These are phyloP conservation scores for Hirundo rustica DNA, from an alignment of 2,797 vertebrate species.

Conservation along the genomic window DNA sequence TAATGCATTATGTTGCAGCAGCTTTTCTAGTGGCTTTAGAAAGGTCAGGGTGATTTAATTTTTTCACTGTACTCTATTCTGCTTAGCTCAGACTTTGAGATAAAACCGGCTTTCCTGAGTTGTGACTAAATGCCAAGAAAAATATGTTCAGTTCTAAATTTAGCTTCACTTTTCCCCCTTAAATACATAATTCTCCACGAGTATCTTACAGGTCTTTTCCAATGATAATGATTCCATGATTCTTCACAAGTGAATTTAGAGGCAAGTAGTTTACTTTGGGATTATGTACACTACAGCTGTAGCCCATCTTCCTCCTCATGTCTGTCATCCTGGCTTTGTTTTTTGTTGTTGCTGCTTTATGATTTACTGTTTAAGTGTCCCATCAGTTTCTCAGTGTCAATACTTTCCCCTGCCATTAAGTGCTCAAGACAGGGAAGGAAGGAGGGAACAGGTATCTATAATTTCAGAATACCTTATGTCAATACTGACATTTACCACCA, in stretches of 20 bases:
- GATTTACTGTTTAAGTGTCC: background rate
- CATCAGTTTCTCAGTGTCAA: background rate
- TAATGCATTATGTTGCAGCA: constrained; percentile 4
- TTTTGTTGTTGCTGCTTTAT: background rate
- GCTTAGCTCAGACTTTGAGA: background rate
- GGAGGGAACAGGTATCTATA: background rate
- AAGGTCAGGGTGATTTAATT: constrained; percentile 23
- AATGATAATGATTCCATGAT: background rate
- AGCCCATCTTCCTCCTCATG: background rate
- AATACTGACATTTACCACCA: background rate
- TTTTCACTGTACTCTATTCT: background rate
- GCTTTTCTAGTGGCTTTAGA: constrained; percentile 37
- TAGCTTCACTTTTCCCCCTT: background rate
- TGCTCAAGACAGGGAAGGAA: background rate
- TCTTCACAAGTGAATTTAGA: background rate
- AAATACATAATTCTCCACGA: background rate
- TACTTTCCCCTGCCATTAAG: background rate
- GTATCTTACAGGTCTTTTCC: background rate
- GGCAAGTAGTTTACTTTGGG: background rate
- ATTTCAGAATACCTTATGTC: background rate
- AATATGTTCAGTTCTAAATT: background rate
- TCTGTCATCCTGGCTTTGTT: background rate
- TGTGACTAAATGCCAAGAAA: background rate
- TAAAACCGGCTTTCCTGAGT: background rate
- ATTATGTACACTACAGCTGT: background rate